A percentile compares a stretch with the other conserved stretches of the same genome.
phyloP scores from a whole-genome alignment of 1,140 invertebrate genomes.

The Tetramorium parvispinum region DNA sequence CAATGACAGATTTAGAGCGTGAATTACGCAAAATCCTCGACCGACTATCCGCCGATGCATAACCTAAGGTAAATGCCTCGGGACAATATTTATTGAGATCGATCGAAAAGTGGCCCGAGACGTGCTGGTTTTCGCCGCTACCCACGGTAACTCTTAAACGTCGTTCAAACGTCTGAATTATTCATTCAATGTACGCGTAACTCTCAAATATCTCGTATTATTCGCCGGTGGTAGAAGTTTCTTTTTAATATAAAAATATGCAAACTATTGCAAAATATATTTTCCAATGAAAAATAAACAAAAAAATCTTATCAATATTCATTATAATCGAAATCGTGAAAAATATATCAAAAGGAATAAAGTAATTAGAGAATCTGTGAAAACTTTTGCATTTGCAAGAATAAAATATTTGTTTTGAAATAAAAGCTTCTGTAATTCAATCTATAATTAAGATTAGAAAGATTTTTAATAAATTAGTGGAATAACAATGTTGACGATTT shows the following conservation, averaged over 20 bases:
- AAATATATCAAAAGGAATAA: not conserved
- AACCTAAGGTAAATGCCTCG: conserved; percentile 22
- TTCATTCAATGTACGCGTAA: conserved; percentile 53
- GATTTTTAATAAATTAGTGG: not conserved
- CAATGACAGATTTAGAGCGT: conserved; percentile 62
- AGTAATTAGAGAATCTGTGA: not conserved
- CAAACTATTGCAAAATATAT: conserved; percentile 35
- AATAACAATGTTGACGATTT: not conserved
- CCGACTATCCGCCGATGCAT: conserved; percentile 24
- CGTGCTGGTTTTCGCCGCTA: conserved; percentile 11
- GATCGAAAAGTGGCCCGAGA: not conserved
- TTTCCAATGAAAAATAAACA: not conserved
- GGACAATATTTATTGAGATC: conserved; percentile 61
- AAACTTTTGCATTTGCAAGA: not conserved
- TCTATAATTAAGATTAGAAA: not conserved
- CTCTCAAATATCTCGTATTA: conserved; percentile 32
- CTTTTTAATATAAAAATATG: conserved; percentile 48
- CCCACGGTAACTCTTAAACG: conserved; percentile 16
- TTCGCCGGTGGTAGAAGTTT: not conserved
- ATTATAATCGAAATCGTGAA: not conserved
- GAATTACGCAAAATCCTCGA: conserved; percentile 67
- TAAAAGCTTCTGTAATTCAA: not conserved
- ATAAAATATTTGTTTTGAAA: not conserved
- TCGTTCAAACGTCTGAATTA: conserved; percentile 50
- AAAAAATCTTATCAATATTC: not conserved